phyloP scores from a whole-genome alignment of 2,888 invertebrate species.

The Diadromus collaris region DNA sequence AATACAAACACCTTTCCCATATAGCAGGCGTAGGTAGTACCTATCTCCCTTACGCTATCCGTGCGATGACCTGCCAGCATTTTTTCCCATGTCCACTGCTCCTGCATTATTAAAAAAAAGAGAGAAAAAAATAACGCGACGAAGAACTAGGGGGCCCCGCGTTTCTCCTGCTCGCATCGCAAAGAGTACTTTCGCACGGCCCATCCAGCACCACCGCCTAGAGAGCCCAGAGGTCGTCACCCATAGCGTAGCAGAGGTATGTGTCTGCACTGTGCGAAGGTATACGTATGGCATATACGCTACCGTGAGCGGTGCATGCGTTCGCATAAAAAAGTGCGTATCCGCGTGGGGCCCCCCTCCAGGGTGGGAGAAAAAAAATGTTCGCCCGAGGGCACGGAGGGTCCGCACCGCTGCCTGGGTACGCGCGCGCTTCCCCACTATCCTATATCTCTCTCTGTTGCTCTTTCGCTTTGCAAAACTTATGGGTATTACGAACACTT shows the following conservation, averaged over 20 bases:
- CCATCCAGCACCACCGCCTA: conserved; percentile 56
- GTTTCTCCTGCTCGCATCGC: conserved; percentile 70
- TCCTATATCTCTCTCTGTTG: conserved; percentile 53
- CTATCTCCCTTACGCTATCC: conserved; percentile 36
- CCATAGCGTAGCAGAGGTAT: conserved; percentile 52
- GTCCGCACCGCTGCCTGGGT: conserved; percentile 49
- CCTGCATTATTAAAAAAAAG: conserved; percentile 76
- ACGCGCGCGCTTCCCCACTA: conserved; percentile 44
- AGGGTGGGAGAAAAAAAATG: conserved; percentile 52
- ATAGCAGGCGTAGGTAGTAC: neutral
- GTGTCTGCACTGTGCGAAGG: conserved; percentile 25
- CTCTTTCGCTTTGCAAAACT: conserved; percentile 27
- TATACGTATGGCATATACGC: conserved; percentile 20
- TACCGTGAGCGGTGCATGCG: conserved; percentile 59
- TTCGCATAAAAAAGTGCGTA: conserved; percentile 63
- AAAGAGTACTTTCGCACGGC: conserved; percentile 76
- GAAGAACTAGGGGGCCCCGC: conserved; percentile 42
- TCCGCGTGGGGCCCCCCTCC: conserved; percentile 63
- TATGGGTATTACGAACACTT: conserved; percentile 25
- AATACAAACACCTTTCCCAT: conserved; percentile 40
- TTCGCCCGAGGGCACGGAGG: conserved; percentile 51
- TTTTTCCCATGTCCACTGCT: conserved; percentile 79
- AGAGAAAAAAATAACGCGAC: conserved; percentile 39
- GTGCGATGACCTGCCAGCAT: conserved; percentile 63
- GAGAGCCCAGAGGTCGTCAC: conserved; percentile 58